Conservation (phyloP, 2,113 vertebrate species). For the Thalassarche chlororhynchos region DNA sequence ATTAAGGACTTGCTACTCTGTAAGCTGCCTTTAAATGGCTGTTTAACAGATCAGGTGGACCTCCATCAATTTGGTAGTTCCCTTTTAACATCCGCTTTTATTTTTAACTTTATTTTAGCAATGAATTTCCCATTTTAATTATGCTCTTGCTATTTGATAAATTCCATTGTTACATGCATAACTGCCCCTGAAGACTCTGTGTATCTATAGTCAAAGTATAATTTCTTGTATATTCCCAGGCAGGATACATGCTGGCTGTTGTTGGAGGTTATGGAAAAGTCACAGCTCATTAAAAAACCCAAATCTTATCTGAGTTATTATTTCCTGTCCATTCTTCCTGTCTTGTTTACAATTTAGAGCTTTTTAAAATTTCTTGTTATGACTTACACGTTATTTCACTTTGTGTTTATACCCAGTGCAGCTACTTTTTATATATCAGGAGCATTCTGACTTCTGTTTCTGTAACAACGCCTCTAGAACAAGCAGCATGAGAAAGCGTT, state of each 20-base stretch:
- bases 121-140: not conserved
- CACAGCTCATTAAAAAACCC: not conserved
- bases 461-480: not conserved
- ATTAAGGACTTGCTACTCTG: not conserved
- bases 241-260: not conserved
- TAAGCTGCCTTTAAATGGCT: not conserved
- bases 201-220: not conserved
- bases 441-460: conserved; percentile 29
- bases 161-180: not conserved
- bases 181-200: not conserved
- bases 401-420: not conserved
- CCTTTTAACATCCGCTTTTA: not conserved
- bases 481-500: not conserved
- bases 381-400: not conserved
- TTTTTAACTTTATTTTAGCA: not conserved
- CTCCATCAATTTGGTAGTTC: not conserved
- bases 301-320: not conserved
- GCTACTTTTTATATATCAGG: not conserved
- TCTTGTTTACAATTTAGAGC: not conserved
- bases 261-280: not conserved
- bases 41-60: not conserved
- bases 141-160: not conserved
- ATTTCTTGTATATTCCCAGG: not conserved
- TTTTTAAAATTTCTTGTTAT: not conserved
- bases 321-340: not conserved